Evolutionary conservation across 2,888 invertebrate species (phyloP).

Genomic region (Cabera pusaria): DNA sequence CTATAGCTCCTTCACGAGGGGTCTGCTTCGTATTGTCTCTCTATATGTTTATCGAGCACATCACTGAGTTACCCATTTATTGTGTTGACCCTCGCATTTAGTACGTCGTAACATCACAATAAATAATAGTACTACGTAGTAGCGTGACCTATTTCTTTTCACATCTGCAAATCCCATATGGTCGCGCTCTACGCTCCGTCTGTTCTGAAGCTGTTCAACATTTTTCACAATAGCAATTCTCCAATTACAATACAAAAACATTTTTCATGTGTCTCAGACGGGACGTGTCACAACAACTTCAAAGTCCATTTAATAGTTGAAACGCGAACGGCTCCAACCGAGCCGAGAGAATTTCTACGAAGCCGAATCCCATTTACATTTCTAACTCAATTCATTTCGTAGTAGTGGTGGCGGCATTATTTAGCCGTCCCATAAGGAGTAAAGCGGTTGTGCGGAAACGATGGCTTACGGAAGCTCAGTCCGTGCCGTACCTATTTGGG

Average conservation of each 20-base stretch:
- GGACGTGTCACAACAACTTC: conserved; percentile 13
- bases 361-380: conserved; percentile 23
- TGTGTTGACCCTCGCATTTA: conserved; percentile 15
- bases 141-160: conserved; percentile 21
- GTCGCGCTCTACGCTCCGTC: too few relatives aligned
- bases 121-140: too few relatives aligned
- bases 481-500: conserved; percentile 31
- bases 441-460: conserved; percentile 14
- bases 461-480: conserved; percentile 29
- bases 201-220: too few relatives aligned
- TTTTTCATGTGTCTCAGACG: conserved; percentile 8
- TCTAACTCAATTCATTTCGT: conserved; percentile 27
- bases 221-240: conserved; percentile 8
- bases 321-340: conserved; percentile 18
- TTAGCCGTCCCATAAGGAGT: conserved; percentile 21
- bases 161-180: too few relatives aligned
- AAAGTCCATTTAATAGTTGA: conserved; percentile 23
- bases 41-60: conserved; percentile 23
- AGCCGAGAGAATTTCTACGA: conserved; percentile 14
- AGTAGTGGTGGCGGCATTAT: conserved; percentile 28
- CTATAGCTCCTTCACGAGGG: conserved; percentile 22
- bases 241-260: not conserved
- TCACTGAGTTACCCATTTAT: conserved; percentile 16
- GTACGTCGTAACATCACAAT: too few relatives aligned
- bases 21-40: conserved; percentile 15